Evolutionary conservation across 1,140 invertebrate species (phyloP).

Genomic region (Papilio aristodemus): DNA sequence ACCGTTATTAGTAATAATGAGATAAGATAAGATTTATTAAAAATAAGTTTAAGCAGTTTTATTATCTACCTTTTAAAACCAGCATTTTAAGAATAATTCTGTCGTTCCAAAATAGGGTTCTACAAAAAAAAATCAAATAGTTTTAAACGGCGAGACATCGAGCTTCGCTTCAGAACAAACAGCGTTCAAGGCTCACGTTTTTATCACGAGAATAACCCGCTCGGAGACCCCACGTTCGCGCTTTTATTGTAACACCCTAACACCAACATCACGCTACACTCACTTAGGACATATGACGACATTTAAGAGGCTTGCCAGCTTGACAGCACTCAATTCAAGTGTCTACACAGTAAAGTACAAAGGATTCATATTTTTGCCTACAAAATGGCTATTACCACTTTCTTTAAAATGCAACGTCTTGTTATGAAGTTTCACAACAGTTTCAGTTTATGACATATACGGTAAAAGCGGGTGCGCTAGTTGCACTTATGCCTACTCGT

Average conservation of each 20-base stretch:
- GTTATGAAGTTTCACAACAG: neutral
- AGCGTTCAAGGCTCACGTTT: neutral
- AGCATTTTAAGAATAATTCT: no score
- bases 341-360: slow-evolving; percentile 9
- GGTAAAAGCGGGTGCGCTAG: no score
- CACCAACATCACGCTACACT: neutral
- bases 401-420: neutral
- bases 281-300: slow-evolving; percentile 16
- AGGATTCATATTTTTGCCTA: neutral
- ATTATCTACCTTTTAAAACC: no score
- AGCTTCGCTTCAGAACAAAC: neutral
- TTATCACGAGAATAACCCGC: neutral
- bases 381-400: slow-evolving; percentile 23
- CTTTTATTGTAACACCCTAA: neutral
- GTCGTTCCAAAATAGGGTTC: neutral
- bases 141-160: neutral
- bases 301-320: slow-evolving; percentile 16
- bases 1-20: no score
- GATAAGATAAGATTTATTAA: no score
- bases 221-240: neutral
- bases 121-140: slow-evolving; percentile 4
- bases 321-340: slow-evolving; percentile 25
- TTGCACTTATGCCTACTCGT: no score
- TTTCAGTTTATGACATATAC: neutral
- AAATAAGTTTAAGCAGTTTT: no score